Evolutionary conservation across 2,888 invertebrate genomes (phyloP), one percentile per base, ranked within the genome.

Genomic region (Physocephala rufipes): DNA sequence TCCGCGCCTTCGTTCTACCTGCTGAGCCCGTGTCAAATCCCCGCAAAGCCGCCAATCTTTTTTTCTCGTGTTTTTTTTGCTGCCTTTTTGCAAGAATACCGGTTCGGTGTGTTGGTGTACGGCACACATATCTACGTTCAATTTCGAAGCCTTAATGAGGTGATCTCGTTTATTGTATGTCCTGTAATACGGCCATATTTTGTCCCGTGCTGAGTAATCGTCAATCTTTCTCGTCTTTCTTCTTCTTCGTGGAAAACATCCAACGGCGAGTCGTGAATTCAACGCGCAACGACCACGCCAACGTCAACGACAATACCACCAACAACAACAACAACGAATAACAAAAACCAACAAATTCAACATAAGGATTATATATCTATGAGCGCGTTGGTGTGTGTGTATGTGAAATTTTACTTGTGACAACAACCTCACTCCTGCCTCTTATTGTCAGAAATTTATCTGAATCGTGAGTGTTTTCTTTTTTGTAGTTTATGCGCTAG

Each of bases 241-340:
- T 16, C 7, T 43, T 19, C 36, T 66, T 55, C 66, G 30, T 43
- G 36, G 66, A 66, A 66, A 55, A 53, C 30, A 21, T 66, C 66
- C 30, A 36, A 53, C 66, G 36, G 66, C 36, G 66, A 21, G 21
- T 19, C 28, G 28, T 64, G 64, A 26, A 26, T 15, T 21, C 21
- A 15, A 28, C 63, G 43, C 19, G 7, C 62, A 63, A 47, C 63
- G 47, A 43, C 26, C 26, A 19, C 26, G 16, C 36, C 36, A 36
- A 9, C 36, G 36, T 7, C 9, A 36, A 36, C 36, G 9, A 36
- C 36, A 36, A n/a, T n/a, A n/a, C n/a, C n/a, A n/a, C n/a, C n/a
- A n/a, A n/a, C n/a, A n/a, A n/a, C n/a, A n/a, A n/a, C n/a, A n/a
- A n/a, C n/a, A n/a, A n/a, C n/a, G n/a, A n/a, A n/a, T n/a, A n/a